Evolutionary conservation across 2,113 vertebrate species (phyloP), one percentile per base, ranked within the genome.

Genomic region (Cheirogaleus medius): DNA sequence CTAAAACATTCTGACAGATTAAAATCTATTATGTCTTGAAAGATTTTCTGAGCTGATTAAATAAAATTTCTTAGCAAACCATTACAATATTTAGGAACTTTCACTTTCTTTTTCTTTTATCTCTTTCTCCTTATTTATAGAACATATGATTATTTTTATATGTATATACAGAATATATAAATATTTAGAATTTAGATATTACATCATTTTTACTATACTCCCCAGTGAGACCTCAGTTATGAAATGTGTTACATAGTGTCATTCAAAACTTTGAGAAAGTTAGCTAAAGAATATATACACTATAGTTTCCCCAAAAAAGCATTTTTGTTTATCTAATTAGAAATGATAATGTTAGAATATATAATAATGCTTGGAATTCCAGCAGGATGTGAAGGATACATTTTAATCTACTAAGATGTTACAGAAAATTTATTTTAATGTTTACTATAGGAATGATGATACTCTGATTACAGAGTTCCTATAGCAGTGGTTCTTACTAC

Each of bases 31-130:
- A 69, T 1, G 13, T 81, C 47, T 94, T 94, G 9, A 47, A 95
- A 69, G 49, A 68, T 29, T 86, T 97, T 85, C 60, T 71, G 25
- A 94, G 64, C 76, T 97, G 37, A 54, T 91, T 91, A 86, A 85
- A 77, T 52, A 69, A 29, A 4, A 87, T 90, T 52, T 85, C 34
- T 73, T 94, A 80, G 32, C 89, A 71, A 54, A 81, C 23, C 29
- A 64, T 87, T 94, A 54, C 8, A 86, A 0, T 49, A 3, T 49
- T 94, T 95, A 90, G 25, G n/a, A 92, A 85, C 12, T 76, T 78
- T 71, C 8, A 84, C 54, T 64, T 69, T 89, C 27, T 58, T 64
- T 87, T 81, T 68, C 17, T 64, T 87, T 92, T 81, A 52, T 89
- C 5, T 71, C 56, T 90, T 85, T 96, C 56, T 64, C 6, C 21